Conservation (phyloP, 2,888 invertebrate species). For the Drosophila formosana region DNA sequence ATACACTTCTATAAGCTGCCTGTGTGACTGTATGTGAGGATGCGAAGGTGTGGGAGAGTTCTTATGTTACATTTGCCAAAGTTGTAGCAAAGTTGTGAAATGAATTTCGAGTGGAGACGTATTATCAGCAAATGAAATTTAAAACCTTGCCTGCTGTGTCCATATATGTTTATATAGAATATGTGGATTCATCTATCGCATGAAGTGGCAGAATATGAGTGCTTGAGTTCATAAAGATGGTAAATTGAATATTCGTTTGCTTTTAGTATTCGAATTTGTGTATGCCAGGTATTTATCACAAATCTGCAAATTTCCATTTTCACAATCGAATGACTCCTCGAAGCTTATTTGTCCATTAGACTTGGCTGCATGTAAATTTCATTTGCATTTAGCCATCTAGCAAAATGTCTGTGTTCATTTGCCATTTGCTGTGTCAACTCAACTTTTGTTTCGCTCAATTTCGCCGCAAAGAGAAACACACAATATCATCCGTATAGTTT, state of each 20-base stretch:
- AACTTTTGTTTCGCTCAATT: slow-evolving; percentile 44
- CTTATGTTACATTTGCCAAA: slow-evolving; percentile 38
- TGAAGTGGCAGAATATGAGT: background rate
- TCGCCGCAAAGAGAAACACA: slow-evolving; percentile 33
- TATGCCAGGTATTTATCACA: slow-evolving; percentile 52
- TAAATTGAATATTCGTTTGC: slow-evolving; percentile 49
- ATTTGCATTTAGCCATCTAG: slow-evolving; percentile 8
- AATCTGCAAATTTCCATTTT: slow-evolving; percentile 68
- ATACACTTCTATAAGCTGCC: background rate
- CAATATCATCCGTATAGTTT: slow-evolving; percentile 19
- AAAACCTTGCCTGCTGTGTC: slow-evolving; percentile 36
- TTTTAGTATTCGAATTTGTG: slow-evolving; percentile 6
- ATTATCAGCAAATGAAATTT: slow-evolving; percentile 75
- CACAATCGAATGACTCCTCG: slow-evolving; percentile 61
- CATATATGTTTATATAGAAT: slow-evolving; percentile 16
- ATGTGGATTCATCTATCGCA: background rate
- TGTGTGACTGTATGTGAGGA: slow-evolving; percentile 9
- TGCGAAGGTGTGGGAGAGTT: slow-evolving; percentile 26
- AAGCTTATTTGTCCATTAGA: slow-evolving; percentile 64
- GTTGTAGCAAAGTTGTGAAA: slow-evolving; percentile 62
- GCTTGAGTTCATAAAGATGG: slow-evolving; percentile 23
- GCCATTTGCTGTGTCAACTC: slow-evolving; percentile 32
- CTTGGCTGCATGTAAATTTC: slow-evolving; percentile 57
- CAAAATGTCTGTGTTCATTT: slow-evolving; percentile 45
- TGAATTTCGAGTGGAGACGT: slow-evolving; percentile 60